Conservation (phyloP, 2,113 vertebrate species). For the Anolis carolinensis region DNA sequence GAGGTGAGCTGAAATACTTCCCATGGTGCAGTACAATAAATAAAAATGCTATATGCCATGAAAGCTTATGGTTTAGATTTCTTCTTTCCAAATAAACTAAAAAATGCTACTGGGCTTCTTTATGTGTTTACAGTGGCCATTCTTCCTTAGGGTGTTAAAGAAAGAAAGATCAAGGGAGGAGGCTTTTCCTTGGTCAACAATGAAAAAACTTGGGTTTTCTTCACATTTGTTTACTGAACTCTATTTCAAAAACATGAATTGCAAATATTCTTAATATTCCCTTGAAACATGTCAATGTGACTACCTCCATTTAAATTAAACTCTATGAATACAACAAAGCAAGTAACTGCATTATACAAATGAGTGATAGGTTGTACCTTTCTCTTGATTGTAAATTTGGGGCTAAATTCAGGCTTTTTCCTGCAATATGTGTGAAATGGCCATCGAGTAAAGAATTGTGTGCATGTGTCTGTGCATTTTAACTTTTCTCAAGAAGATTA, state of each 20-base stretch:
- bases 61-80: too few species aligned
- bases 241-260: neutral
- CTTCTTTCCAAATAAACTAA: too few species aligned
- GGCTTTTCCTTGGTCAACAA: neutral
- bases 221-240: too few species aligned
- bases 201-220: neutral
- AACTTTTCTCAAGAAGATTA: neutral
- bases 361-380: neutral
- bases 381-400: neutral
- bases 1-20: conserved; percentile 79
- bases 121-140: too few species aligned
- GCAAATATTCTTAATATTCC: neutral
- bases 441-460: neutral
- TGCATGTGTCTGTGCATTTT: neutral
- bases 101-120: too few species aligned
- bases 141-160: neutral
- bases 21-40: neutral
- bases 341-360: neutral
- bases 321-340: neutral
- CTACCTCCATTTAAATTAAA: neutral
- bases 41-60: neutral
- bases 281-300: neutral
- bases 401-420: neutral
- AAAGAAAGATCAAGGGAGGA: too few species aligned
- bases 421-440: neutral